phyloP scores from a whole-genome alignment of 2,888 invertebrate species.

The Stenotaenia linearis region DNA sequence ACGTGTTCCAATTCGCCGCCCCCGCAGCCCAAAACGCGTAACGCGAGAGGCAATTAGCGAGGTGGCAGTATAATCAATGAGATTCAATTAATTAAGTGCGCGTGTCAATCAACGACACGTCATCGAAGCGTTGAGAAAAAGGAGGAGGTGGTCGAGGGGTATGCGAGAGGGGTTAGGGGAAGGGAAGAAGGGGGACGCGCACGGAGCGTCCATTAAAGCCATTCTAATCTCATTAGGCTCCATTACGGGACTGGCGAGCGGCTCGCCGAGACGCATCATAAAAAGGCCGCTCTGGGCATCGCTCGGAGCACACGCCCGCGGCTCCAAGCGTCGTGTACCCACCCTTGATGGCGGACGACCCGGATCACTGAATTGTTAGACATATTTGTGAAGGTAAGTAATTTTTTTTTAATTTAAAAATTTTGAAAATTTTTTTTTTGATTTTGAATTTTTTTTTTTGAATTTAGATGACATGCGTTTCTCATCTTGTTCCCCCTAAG shows the following conservation, averaged over 20 bases:
- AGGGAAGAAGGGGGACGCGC: background rate
- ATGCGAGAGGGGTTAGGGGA: background rate
- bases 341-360: background rate
- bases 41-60: constrained; percentile 30
- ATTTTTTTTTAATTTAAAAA: background rate
- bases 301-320: constrained; percentile 11
- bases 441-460: background rate
- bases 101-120: constrained; percentile 33
- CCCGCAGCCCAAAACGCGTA: constrained; percentile 11
- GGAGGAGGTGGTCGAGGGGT: background rate
- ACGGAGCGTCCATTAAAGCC: background rate
- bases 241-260: constrained; percentile 1
- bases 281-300: constrained; percentile 24
- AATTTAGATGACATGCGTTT: background rate
- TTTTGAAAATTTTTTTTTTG: background rate
- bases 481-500: background rate
- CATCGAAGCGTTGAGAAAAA: background rate
- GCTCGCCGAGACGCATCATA: constrained; percentile 20
- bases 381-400: background rate
- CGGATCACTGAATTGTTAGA: background rate
- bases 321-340: background rate
- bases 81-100: constrained; percentile 32
- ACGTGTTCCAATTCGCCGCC: constrained; percentile 22
- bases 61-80: constrained; percentile 32
- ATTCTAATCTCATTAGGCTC: constrained; percentile 31